Evolutionary conservation across 1,140 invertebrate species (phyloP).

Genomic region (Monochamus saltuarius): DNA sequence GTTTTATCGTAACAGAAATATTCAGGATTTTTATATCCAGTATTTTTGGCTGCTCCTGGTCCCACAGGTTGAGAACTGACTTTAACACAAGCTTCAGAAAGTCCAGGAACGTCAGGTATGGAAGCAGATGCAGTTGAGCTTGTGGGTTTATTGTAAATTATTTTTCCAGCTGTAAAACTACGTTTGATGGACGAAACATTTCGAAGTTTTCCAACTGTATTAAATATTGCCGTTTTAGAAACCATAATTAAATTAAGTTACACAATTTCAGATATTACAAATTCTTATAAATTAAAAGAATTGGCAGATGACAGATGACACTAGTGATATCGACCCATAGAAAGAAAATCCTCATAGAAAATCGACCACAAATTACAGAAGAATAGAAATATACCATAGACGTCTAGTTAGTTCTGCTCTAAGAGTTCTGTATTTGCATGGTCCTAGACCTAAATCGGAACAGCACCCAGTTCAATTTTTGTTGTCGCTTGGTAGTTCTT

Average conservation of each 20-base stretch:
- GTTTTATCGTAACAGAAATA: conserved; percentile 79
- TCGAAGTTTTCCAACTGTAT: conserved; percentile 19
- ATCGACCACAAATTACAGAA: too few relatives aligned
- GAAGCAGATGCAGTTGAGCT: conserved; percentile 3
- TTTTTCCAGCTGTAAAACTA: conserved; percentile 36
- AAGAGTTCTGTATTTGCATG: too few relatives aligned
- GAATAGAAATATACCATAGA: too few relatives aligned
- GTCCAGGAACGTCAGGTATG: conserved; percentile 59
- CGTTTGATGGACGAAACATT: conserved; percentile 37
- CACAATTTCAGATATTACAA: too few relatives aligned
- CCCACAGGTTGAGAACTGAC: conserved; percentile 59
- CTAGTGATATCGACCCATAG: too few relatives aligned
- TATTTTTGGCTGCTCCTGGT: conserved; percentile 68
- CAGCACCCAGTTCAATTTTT: too few relatives aligned
- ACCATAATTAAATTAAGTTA: conserved; percentile 2
- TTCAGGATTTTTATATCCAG: conserved; percentile 82
- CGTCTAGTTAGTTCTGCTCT: too few relatives aligned
- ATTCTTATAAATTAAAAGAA: too few relatives aligned
- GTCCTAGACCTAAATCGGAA: too few relatives aligned
- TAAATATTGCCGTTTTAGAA: background rate
- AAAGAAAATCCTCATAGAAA: too few relatives aligned
- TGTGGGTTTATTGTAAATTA: conserved; percentile 40
- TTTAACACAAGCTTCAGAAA: conserved; percentile 63
- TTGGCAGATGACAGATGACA: too few relatives aligned
- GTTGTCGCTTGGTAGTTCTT: too few relatives aligned